These are phyloP conservation scores for Crenichthys baileyi DNA, from an alignment of 2,797 vertebrate species.

Conservation along the genomic window DNA sequence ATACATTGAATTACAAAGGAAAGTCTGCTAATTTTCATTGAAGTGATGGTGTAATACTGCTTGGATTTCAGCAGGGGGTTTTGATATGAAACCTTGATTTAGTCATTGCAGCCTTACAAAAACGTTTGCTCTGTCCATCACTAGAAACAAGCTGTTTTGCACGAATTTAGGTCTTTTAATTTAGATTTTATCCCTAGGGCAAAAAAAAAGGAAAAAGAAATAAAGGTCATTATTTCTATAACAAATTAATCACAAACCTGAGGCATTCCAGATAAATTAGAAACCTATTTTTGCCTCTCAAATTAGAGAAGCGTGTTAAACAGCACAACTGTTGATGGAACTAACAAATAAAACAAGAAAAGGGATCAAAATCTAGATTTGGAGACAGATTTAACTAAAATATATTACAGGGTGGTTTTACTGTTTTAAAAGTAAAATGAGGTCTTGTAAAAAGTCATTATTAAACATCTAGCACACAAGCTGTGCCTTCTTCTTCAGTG, in stretches of 20 bases:
- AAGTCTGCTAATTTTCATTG: background rate
- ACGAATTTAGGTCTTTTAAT: conserved; percentile 44
- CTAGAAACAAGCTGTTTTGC: background rate
- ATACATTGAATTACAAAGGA: background rate
- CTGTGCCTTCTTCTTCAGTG: conserved; percentile 33
- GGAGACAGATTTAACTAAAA: conserved; percentile 4
- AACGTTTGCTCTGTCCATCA: conserved; percentile 2
- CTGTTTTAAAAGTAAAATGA: conserved; percentile 7
- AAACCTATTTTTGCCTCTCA: conserved; percentile 46
- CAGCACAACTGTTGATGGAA: conserved; percentile 21
- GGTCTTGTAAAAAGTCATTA: background rate
- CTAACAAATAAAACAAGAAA: conserved; percentile 26
- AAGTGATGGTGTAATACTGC: conserved; percentile 28
- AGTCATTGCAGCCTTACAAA: background rate
- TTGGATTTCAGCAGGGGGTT: conserved; percentile 50
- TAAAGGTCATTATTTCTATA: conserved; percentile 32
- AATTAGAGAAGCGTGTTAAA: conserved; percentile 34
- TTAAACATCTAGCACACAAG: conserved; percentile 12
- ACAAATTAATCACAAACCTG: conserved; percentile 48
- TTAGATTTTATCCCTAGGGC: conserved; percentile 39
- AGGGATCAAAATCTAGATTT: background rate
- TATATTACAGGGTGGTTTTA: background rate
- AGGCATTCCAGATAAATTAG: conserved; percentile 58
- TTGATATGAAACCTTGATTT: conserved; percentile 14
- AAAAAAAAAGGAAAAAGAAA: conserved; percentile 25